These are phyloP conservation scores for Cerceris rybyensis DNA, from an alignment of 2,888 invertebrate genomes.

Conservation along the genomic window DNA sequence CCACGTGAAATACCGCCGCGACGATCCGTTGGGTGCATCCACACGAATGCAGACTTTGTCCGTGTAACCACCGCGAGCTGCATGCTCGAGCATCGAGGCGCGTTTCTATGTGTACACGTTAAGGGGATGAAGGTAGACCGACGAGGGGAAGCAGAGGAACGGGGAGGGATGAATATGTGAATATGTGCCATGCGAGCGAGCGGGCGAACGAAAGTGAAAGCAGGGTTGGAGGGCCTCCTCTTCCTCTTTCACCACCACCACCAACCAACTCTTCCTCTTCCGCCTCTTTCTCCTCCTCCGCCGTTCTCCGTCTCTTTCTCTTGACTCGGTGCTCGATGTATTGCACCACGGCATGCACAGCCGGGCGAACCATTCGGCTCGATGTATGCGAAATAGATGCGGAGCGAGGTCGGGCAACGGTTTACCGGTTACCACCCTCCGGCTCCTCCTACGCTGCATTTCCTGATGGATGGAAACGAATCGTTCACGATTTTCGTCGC, in stretches of 20 bases:
- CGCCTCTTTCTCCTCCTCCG: conserved; percentile 47
- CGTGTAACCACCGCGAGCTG: neutral
- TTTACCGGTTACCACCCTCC: conserved; percentile 44
- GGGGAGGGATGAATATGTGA: conserved; percentile 72
- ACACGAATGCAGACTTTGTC: neutral
- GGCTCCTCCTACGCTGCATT: conserved; percentile 22
- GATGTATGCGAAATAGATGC: conserved; percentile 67
- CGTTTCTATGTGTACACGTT: conserved; percentile 40
- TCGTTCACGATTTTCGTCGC: too few relatives aligned
- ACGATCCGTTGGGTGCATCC: conserved; percentile 17
- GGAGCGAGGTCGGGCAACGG: conserved; percentile 57
- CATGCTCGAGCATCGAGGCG: neutral
- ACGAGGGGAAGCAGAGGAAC: conserved; percentile 48
- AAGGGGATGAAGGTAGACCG: conserved; percentile 55
- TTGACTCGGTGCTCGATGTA: conserved; percentile 53
- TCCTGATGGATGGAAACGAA: neutral
- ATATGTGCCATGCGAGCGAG: conserved; percentile 75
- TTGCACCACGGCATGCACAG: conserved; percentile 65
- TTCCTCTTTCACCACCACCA: conserved; percentile 48
- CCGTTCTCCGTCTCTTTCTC: conserved; percentile 23
- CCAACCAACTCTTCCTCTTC: conserved; percentile 44
- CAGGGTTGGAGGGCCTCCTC: conserved; percentile 71
- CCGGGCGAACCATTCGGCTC: conserved; percentile 67
- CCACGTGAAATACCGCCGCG: conserved; percentile 58
- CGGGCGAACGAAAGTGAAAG: conserved; percentile 76